phyloP scores from a whole-genome alignment of 2,797 vertebrate species.

The Malacoctenus gilli region DNA sequence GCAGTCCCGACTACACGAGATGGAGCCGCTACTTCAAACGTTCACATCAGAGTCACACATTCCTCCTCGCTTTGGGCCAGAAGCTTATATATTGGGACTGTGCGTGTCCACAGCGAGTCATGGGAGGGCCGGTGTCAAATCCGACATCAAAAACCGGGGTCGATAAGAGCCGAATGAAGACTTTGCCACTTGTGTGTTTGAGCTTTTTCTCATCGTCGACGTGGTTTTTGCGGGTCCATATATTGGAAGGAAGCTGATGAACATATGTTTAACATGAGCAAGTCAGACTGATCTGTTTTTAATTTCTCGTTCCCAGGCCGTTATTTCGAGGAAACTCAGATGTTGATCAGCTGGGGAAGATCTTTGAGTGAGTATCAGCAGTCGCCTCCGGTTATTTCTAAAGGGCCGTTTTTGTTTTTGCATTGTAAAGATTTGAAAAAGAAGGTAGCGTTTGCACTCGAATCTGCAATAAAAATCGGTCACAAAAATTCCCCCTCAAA shows the following conservation, averaged over 20 bases:
- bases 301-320: constrained; percentile 79
- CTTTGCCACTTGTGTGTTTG: constrained; percentile 1
- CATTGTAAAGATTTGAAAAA: no score
- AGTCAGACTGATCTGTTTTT: constrained; percentile 30
- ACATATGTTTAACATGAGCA: constrained; percentile 11
- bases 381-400: constrained; percentile 4
- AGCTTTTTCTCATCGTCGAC: background rate
- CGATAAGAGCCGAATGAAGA: background rate
- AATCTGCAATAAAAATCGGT: no score
- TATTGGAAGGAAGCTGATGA: background rate
- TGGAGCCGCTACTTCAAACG: constrained; percentile 56
- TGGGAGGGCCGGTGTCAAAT: constrained; percentile 15
- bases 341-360: constrained; percentile 98
- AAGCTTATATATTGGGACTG: constrained; percentile 26
- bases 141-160: constrained; percentile 1
- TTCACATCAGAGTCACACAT: constrained; percentile 61
- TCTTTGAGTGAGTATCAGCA: constrained; percentile 93
- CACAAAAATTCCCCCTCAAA: no score
- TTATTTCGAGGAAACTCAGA: constrained; percentile 98
- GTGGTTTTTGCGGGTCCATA: background rate
- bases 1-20: constrained; percentile 56
- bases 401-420: background rate
- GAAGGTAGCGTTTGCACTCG: no score
- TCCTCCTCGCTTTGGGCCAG: constrained; percentile 42
- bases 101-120: constrained; percentile 11